These are phyloP conservation scores for Tragulus kanchil DNA, from an alignment of 2,113 vertebrate genomes.

Conservation along the genomic window DNA sequence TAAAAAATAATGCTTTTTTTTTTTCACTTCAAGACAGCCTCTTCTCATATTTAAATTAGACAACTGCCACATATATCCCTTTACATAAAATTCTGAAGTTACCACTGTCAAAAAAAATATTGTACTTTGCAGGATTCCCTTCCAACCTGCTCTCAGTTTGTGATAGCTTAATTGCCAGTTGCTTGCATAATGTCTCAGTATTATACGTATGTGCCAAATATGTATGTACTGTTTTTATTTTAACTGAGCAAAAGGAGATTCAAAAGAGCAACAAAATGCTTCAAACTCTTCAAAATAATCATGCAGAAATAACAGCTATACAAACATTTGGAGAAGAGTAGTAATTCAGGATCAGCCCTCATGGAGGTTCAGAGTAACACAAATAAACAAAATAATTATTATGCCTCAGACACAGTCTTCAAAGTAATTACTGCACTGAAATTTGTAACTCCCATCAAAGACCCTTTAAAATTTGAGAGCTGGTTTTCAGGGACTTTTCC, in stretches of 20 bases:
- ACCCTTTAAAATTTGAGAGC: background rate
- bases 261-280: background rate
- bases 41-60: background rate
- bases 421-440: background rate
- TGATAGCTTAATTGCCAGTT: background rate
- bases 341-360: background rate
- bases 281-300: background rate
- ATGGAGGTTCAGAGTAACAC: background rate
- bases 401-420: background rate
- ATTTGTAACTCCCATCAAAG: background rate
- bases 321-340: background rate
- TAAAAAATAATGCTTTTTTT: background rate
- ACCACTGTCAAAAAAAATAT: background rate
- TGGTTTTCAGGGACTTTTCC: background rate
- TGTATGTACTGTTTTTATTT: background rate
- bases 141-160: background rate
- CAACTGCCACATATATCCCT: background rate
- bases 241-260: background rate
- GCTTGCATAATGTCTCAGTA: background rate
- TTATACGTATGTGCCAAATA: background rate
- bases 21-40: background rate
- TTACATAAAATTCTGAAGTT: background rate
- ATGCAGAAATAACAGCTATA: background rate
- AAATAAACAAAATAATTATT: background rate
- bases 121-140: background rate